Base-by-base conservation (phyloP, 2,113 vertebrate species). In the Trochalopteron elliotii region DNA sequence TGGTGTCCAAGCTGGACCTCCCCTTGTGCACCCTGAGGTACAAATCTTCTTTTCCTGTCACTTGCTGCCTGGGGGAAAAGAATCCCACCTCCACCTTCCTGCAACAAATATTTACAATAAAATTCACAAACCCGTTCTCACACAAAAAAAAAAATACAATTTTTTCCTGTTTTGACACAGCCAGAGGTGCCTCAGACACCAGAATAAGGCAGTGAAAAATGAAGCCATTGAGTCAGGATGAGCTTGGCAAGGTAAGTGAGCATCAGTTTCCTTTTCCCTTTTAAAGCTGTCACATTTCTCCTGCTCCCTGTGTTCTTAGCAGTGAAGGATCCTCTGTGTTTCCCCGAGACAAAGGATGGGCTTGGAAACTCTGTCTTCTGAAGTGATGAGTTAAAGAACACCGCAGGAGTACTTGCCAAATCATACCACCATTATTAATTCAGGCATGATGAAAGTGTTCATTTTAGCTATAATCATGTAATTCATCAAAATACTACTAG, bases 381-480 rank as follows among this genome's bases (percentile, higher is more conserved):
- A 98, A 98, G 98, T 98, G 98, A 99, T 98, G 98, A 98, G 98
- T 96, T 96, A 96, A 94, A 97, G 96, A 98, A 98, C 94, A 85
- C 95, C 94, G 97, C 98, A 97, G 98, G 97, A 97, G 92, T 96
- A 97, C 97, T 98, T 96, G 96, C 98, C 97, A 98, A 98, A 98
- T 98, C 98, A 96, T 90, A 92, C 97, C 94, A 94, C 97, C 96
- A 98, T 98, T 97, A 97, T 98, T 98, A 98, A 98, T 98, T 98
- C 98, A 98, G 98, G 98, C 98, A 95, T 97, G 96, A 98, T 98
- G 98, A 99, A 98, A 98, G 98, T 98, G 98, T 98, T 99, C 98
- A 98, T 99, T 99, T 98, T 98, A 98, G 97, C 97, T 98, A 98
- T 99, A 99, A 99, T 99, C 98, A 98, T 98, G 98, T 98, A 98